Conservation (phyloP, 2,797 vertebrate genomes). For the Peromyscus aztecus region DNA sequence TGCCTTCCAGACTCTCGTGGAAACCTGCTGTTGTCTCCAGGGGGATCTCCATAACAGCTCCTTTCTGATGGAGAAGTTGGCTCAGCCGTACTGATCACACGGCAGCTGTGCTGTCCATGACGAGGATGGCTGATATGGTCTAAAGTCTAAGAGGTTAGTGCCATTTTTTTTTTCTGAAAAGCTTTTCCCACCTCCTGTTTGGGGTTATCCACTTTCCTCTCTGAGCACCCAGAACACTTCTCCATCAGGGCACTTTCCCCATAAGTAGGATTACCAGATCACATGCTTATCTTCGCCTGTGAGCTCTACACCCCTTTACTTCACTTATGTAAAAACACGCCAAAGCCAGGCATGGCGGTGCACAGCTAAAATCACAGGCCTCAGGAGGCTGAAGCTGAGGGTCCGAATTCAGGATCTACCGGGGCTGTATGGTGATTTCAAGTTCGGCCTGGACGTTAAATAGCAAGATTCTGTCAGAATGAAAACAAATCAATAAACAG, state of each 20-base stretch:
- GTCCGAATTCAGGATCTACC: not conserved
- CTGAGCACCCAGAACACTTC: not conserved
- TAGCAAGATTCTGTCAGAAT: not conserved
- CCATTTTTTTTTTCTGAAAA: not conserved
- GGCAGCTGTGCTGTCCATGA: not conserved
- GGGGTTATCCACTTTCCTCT: not conserved
- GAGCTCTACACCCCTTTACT: not conserved
- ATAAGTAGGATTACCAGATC: not conserved
- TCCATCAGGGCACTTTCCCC: not conserved
- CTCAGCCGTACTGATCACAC: not conserved
- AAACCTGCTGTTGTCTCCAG: not conserved
- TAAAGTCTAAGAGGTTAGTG: not conserved
- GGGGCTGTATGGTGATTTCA: not conserved
- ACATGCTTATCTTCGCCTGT: not conserved
- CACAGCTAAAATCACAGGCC: not conserved
- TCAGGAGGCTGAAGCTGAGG: not conserved
- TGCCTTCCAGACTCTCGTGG: not conserved
- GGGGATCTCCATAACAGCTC: not conserved
- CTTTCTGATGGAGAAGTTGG: not conserved
- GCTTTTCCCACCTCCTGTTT: not conserved
- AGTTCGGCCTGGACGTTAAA: not conserved
- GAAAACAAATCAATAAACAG: not conserved
- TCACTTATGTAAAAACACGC: conserved; percentile 12
- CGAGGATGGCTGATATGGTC: not conserved
- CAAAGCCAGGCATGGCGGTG: not conserved